A percentile compares a stretch with the other conserved stretches of the same genome.
These are phyloP conservation scores for Hephaestus fuliginosus DNA, from an alignment of 2,797 vertebrate species.

Conservation along the genomic window DNA sequence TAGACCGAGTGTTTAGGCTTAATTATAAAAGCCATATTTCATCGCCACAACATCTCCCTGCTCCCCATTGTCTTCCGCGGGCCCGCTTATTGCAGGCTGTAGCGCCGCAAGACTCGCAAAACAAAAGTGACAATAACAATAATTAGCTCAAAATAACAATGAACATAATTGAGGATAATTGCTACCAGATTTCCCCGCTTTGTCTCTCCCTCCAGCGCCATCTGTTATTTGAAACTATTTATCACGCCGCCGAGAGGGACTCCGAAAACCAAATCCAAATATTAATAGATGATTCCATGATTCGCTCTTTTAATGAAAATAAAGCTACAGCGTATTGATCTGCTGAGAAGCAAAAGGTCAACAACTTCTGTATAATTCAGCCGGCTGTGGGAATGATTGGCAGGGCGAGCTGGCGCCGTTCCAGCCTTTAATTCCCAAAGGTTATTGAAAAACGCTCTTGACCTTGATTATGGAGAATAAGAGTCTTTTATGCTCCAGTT, in stretches of 20 bases:
- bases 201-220: constrained; percentile 71
- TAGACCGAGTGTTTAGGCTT: constrained; percentile 54
- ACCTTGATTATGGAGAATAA: constrained; percentile 81
- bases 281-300: constrained; percentile 65
- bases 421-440: constrained; percentile 77
- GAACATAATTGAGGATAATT: constrained; percentile 82
- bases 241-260: constrained; percentile 54
- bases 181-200: constrained; percentile 73
- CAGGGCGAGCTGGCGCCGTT: constrained; percentile 69
- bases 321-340: constrained; percentile 64
- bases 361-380: constrained; percentile 67
- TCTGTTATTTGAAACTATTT: constrained; percentile 77
- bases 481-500: constrained; percentile 71
- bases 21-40: constrained; percentile 69
- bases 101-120: constrained; percentile 74
- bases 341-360: constrained; percentile 70
- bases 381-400: constrained; percentile 70
- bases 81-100: constrained; percentile 51
- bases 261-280: constrained; percentile 66
- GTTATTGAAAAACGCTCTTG: constrained; percentile 80
- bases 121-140: constrained; percentile 85
- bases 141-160: constrained; percentile 86
- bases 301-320: constrained; percentile 44
- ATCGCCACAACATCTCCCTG: constrained; percentile 60
- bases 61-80: constrained; percentile 64